Percentiles rank a stretch among this genome's conserved stretches.
Evolutionary conservation across 2,888 invertebrate genomes (phyloP).

Genomic region (Amphipyra tragopoginis): DNA sequence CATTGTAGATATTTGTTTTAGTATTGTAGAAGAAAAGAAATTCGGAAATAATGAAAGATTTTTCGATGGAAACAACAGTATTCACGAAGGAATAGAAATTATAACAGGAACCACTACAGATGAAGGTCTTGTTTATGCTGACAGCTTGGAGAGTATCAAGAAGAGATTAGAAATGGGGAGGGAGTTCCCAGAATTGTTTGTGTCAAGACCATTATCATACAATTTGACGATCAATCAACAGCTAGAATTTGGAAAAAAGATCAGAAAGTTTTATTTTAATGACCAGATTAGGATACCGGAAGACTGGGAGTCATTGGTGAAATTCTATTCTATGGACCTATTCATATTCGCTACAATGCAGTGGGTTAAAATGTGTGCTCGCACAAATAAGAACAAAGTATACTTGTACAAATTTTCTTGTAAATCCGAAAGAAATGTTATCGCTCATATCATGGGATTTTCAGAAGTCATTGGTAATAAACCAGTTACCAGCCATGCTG

Average conservation of each 20-base stretch:
- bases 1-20: slow-evolving; percentile 36
- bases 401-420: slow-evolving; percentile 67
- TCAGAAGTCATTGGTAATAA: slow-evolving; percentile 41
- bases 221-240: slow-evolving; percentile 49
- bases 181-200: slow-evolving; percentile 48
- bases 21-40: slow-evolving; percentile 64
- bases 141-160: slow-evolving; percentile 13
- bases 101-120: slow-evolving; percentile 92
- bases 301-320: slow-evolving; percentile 55
- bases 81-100: slow-evolving; percentile 89
- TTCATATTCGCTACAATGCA: slow-evolving; percentile 56
- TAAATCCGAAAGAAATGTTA: slow-evolving; percentile 62
- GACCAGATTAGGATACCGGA: slow-evolving; percentile 41
- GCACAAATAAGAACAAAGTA: slow-evolving; percentile 56
- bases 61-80: slow-evolving; percentile 78
- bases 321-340: slow-evolving; percentile 45
- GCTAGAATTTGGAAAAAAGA: slow-evolving; percentile 55
- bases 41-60: slow-evolving; percentile 67
- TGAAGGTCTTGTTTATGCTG: slow-evolving; percentile 87
- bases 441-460: slow-evolving; percentile 45
- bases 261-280: slow-evolving; percentile 61
- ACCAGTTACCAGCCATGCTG: slow-evolving; percentile 58
- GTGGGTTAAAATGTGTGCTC: slow-evolving; percentile 59
- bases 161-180: slow-evolving; percentile 22
- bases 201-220: slow-evolving; percentile 46